A percentile compares a stretch with the other conserved stretches of the same genome.
Conservation (phyloP, 1,140 invertebrate species). For the Spodoptera litura region DNA sequence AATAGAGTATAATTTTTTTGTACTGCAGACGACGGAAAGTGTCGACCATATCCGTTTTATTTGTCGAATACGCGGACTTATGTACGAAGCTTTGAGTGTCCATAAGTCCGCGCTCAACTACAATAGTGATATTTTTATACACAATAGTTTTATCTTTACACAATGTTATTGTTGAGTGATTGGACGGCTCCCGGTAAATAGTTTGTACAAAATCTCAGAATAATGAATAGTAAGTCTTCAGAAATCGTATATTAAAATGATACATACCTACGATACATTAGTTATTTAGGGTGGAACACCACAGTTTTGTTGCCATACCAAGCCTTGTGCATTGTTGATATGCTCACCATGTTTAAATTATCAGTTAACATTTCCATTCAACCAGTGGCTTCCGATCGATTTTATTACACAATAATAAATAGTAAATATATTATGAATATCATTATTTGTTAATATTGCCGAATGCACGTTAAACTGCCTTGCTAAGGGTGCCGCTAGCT, state of each 20-base stretch:
- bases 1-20: slow-evolving; percentile 80
- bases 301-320: slow-evolving; percentile 51
- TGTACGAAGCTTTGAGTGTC: slow-evolving; percentile 48
- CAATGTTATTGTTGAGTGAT: slow-evolving; percentile 83
- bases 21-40: slow-evolving; percentile 66
- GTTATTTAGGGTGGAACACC: slow-evolving; percentile 54
- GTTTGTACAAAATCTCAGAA: slow-evolving; percentile 81
- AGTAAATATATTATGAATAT: slow-evolving; percentile 15
- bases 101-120: slow-evolving; percentile 63
- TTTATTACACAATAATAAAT: slow-evolving; percentile 37
- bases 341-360: slow-evolving; percentile 8
- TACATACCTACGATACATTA: slow-evolving; percentile 55
- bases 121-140: slow-evolving; percentile 86
- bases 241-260: slow-evolving; percentile 63
- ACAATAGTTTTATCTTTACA: slow-evolving; percentile 85
- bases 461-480: slow-evolving; percentile 7
- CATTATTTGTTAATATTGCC: slow-evolving; percentile 8
- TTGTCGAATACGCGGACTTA: slow-evolving; percentile 63
- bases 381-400: slow-evolving; percentile 33
- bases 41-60: slow-evolving; percentile 72
- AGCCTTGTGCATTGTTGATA: slow-evolving; percentile 19
- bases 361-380: slow-evolving; percentile 15
- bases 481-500: slow-evolving; percentile 13
- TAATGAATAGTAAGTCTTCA: slow-evolving; percentile 76
- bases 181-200: slow-evolving; percentile 83